Percentiles rank a stretch among this genome's conserved stretches.
These are phyloP conservation scores for Sebastes fasciatus DNA, from an alignment of 2,113 vertebrate species.

Conservation along the genomic window DNA sequence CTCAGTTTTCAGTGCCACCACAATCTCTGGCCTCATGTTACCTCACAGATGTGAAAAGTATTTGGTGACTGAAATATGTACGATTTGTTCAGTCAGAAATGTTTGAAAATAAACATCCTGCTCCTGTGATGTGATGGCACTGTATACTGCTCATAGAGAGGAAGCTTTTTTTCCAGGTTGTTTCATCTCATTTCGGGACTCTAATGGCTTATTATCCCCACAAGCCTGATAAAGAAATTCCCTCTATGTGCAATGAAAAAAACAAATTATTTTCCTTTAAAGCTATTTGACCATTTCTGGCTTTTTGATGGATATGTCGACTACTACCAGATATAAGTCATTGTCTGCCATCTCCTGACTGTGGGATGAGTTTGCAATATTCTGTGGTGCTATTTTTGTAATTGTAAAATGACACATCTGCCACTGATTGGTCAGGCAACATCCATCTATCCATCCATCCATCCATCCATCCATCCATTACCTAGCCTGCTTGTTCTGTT, in stretches of 20 bases:
- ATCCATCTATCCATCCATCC: conserved; percentile 1
- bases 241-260: neutral
- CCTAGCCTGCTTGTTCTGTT: conserved; percentile 15
- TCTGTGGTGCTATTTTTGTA: neutral
- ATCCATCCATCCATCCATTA: conserved; percentile 2
- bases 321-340: neutral
- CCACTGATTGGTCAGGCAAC: neutral
- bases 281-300: neutral
- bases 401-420: conserved; percentile 8
- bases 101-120: neutral
- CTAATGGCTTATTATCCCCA: neutral
- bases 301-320: neutral
- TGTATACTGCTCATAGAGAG: neutral
- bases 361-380: neutral
- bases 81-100: neutral
- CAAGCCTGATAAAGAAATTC: neutral
- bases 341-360: neutral
- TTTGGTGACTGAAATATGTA: neutral
- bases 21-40: no score
- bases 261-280: conserved; percentile 4
- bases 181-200: neutral
- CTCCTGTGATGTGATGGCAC: neutral
- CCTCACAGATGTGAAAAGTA: neutral
- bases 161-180: neutral
- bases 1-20: no score